phyloP scores from a whole-genome alignment of 2,113 vertebrate genomes.

The Stercorarius parasiticus region DNA sequence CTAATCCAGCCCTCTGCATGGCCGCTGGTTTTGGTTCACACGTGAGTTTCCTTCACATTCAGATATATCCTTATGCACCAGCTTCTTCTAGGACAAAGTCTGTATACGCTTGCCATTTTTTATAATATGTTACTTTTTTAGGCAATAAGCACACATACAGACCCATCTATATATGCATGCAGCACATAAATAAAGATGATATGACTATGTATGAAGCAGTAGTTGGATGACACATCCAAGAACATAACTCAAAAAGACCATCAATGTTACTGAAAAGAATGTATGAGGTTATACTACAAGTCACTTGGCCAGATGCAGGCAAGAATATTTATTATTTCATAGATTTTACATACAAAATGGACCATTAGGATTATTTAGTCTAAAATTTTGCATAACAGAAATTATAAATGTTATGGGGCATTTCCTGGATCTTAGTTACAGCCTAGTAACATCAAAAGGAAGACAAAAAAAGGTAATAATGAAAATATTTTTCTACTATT shows the following conservation, averaged over 20 bases:
- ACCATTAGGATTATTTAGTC: neutral
- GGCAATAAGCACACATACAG: neutral
- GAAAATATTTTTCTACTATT: neutral
- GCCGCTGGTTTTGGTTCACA: neutral
- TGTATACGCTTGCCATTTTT: neutral
- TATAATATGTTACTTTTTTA: neutral
- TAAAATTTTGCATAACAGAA: neutral
- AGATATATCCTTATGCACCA: neutral
- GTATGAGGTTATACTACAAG: neutral
- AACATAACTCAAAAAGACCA: neutral
- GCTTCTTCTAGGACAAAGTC: neutral
- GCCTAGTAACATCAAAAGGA: neutral
- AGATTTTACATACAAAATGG: neutral
- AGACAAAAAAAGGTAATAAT: neutral
- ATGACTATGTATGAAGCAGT: neutral
- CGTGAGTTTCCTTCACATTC: neutral
- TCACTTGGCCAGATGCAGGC: neutral
- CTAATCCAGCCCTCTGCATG: rapidly evolving
- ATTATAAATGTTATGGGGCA: neutral
- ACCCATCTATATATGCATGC: neutral
- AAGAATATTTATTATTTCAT: neutral
- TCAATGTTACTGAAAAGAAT: neutral
- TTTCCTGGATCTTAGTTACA: neutral
- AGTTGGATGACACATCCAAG: neutral
- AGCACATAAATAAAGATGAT: neutral